Base-by-base conservation (phyloP, 2,113 vertebrate species). In the Haemorhous mexicanus region DNA sequence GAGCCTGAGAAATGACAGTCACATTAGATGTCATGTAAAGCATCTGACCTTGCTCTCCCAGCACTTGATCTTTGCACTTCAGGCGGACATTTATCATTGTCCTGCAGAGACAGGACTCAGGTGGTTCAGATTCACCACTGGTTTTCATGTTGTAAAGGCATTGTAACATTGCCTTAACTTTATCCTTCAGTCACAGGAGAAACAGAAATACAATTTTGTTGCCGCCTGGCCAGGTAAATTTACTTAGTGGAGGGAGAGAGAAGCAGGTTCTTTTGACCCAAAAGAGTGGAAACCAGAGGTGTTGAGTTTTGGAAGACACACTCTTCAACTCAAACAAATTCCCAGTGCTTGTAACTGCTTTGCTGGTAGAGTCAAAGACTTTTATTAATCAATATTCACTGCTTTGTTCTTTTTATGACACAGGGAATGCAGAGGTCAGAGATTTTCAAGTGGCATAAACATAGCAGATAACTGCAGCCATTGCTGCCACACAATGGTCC, bases 21-120 rank as follows among this genome's bases (percentile, higher is more conserved):
- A 79, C 97, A 70, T 97, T 94, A 98, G 97, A 97, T 97, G 97
- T 97, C 96, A 46, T 97, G 97, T 97, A 98, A 94, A 98, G 97
- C 96, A 91, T 97, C 97, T 98, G 98, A 98, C 98, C 98, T 96
- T 97, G 56, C 83, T 96, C 96, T 97, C 95, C 89, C 49, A 95
- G 95, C 87, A 97, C 96, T 98, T 98, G 97, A 97, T 98, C 98
- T 98, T 92, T 98, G 97, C 95, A 97, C 97, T 93, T 96, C 92
- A 94, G 87, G 94, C 3, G 6, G 94, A 93, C 96, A 97, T 98
- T 98, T 93, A 96, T 98, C 97, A 97, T 59, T 91, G 94, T 97
- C 97, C 86, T 94, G 87, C 63, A 83, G 91, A 94, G 92, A 96
- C 93, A 94, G 93, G 93, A 94, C 95, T 97, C 98, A 98, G 97